Base-by-base conservation (phyloP, 2,797 vertebrate genomes). In the Podargus strigoides region DNA sequence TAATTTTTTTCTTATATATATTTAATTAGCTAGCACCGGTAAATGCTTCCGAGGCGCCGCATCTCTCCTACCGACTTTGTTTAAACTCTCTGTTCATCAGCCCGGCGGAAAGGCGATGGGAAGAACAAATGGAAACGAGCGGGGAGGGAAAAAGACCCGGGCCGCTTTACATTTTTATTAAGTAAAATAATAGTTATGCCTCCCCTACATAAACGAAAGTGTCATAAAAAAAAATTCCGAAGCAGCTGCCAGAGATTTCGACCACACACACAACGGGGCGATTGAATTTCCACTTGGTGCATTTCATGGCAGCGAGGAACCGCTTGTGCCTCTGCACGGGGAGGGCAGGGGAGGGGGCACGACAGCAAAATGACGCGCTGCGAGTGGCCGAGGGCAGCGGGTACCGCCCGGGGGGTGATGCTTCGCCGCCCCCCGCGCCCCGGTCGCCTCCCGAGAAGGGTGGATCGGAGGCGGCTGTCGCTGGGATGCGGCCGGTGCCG, bases 171-270 rank as follows among this genome's bases (percentile, higher is more conserved):
- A 55, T 74, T 94, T 96, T 95, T 95, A 96, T 95, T 92, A 94
- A 94, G 95, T 93, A 95, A 97, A 94, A 96, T 94, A 96, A 96
- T 95, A 89, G 95, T 94, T 93, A 85, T 94, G 93, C 92, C 91
- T 96, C 87, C 93, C 76, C 86, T 92, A 94, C 89, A 91, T 93
- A 94, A 96, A 94, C 91, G 86, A 82, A 95, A 94, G 95, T 96
- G 96, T 93, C 95, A 94, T 93, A 95, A 94, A 94, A 95, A 94
- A 94, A 94, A 97, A 97, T 96, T 94, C 95, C 88, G 58, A 95
- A 96, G 83, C 97, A 97, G 96, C 97, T 97, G 97, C 96, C 91
- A 89, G 94, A 90, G 93, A 96, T 94, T 93, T 91, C 91, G 97
- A 97, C 97, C 97, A 97, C 97, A 97, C 97, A 97, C 97, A 85